These are phyloP conservation scores for Spongia lamella DNA, from an alignment of 37 sponge, comb jelly and placozoan species.

Conservation along the genomic window DNA sequence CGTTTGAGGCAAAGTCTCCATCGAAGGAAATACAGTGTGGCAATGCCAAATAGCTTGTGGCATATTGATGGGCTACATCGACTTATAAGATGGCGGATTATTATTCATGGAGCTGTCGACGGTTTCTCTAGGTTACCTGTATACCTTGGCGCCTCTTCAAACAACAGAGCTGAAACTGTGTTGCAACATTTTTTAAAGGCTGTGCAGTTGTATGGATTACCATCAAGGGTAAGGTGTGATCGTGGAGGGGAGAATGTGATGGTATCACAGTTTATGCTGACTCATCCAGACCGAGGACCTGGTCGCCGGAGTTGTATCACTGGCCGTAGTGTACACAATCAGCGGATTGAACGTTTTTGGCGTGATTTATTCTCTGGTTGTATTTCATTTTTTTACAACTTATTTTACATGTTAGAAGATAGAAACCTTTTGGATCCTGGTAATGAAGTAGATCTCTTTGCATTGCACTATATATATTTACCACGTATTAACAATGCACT, in stretches of 20 bases:
- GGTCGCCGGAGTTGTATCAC: slow-evolving; percentile 45
- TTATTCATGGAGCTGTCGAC: slow-evolving; percentile 65
- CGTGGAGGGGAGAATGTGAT: slow-evolving; percentile 55
- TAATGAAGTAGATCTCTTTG: slow-evolving; percentile 27
- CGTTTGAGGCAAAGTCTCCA: neutral
- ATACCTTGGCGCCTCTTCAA: slow-evolving; percentile 29
- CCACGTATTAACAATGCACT: slow-evolving; percentile 26
- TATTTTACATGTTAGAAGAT: slow-evolving; percentile 31
- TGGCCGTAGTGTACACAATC: slow-evolving; percentile 61
- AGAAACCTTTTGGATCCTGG: neutral
- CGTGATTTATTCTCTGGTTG: slow-evolving; percentile 44
- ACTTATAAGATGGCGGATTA: slow-evolving; percentile 55
- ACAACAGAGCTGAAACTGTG: slow-evolving; percentile 50
- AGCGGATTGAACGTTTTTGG: slow-evolving; percentile 54
- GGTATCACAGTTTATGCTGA: slow-evolving; percentile 49
- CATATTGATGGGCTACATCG: slow-evolving; percentile 61
- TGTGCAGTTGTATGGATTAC: slow-evolving; percentile 35
- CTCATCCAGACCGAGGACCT: slow-evolving; percentile 47
- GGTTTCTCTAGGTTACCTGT: slow-evolving; percentile 47
- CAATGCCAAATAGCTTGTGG: slow-evolving; percentile 51
- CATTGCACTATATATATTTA: slow-evolving; percentile 38
- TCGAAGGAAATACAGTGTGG: slow-evolving; percentile 37
- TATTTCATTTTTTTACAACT: slow-evolving; percentile 23
- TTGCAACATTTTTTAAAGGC: slow-evolving; percentile 25
- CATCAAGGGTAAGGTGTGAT: slow-evolving; percentile 61